Percentiles rank a stretch among this genome's conserved stretches.
Conservation (phyloP, 23 tunicate species). For the Phallusia fumigata region DNA sequence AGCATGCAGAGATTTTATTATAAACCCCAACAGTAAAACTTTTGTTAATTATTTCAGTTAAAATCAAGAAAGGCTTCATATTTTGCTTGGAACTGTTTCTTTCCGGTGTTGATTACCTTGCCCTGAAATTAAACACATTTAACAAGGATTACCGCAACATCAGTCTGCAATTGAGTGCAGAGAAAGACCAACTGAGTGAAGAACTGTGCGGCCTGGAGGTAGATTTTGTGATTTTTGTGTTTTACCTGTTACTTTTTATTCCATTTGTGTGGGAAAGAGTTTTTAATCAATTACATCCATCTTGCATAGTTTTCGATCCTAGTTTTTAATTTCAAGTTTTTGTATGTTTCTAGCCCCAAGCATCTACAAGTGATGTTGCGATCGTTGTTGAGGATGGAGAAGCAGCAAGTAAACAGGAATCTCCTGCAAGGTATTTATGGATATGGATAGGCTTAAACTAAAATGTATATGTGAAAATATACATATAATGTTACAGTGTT, state of each 20-base stretch:
- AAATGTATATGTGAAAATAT: no score
- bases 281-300: no score
- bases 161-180: slow-evolving; percentile 38
- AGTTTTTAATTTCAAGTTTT: background rate
- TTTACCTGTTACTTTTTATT: no score
- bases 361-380: background rate
- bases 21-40: no score
- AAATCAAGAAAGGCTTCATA: slow-evolving; percentile 13
- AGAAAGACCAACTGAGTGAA: slow-evolving; percentile 61
- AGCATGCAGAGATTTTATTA: no score
- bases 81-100: slow-evolving; percentile 64
- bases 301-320: background rate
- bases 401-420: background rate
- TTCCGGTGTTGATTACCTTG: slow-evolving; percentile 66
- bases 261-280: no score
- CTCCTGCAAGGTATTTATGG: background rate
- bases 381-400: background rate
- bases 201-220: slow-evolving; percentile 6
- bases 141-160: slow-evolving; percentile 68
- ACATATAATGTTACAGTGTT: no score
- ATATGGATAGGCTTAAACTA: no score
- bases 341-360: background rate
- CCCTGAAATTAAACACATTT: slow-evolving; percentile 37
- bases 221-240: background rate
- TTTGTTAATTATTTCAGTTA: slow-evolving; percentile 47